Evolutionary conservation across 53 echinoderm and acorn worm genomes (phyloP).

Genomic region (Echinometra lucunter): DNA sequence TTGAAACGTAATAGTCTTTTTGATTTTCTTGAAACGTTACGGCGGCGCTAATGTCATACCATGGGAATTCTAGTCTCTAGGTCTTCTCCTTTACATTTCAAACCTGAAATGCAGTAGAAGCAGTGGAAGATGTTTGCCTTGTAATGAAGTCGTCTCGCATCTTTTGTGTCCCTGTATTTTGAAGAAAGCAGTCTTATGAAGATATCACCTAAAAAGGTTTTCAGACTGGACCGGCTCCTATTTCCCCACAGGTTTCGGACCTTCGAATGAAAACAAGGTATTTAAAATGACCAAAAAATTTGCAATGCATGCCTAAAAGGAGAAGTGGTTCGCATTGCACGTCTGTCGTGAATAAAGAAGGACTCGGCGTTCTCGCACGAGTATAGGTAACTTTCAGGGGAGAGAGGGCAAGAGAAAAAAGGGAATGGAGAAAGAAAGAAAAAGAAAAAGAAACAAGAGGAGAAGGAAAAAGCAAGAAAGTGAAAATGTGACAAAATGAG

Average conservation of each 20-base stretch:
- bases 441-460: background rate
- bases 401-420: background rate
- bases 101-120: conserved; percentile 39
- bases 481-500: background rate
- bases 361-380: conserved; percentile 40
- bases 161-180: conserved; percentile 28
- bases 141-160: conserved; percentile 37
- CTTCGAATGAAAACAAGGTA: conserved; percentile 57
- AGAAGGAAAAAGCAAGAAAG: background rate
- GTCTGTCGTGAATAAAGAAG: conserved; percentile 37
- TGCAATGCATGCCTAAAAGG: conserved; percentile 69
- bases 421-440: background rate
- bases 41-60: conserved; percentile 33
- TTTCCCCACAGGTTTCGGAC: conserved; percentile 60
- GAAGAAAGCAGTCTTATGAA: conserved; percentile 29
- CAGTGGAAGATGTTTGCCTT: conserved; percentile 37
- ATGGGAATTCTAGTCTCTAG: conserved; percentile 29
- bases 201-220: conserved; percentile 54
- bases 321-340: conserved; percentile 52
- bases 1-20: conserved; percentile 37
- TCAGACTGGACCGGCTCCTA: conserved; percentile 46
- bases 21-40: conserved; percentile 48
- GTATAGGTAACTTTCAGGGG: conserved; percentile 61
- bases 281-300: conserved; percentile 69
- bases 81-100: conserved; percentile 21